A percentile compares a stretch with the other conserved stretches of the same genome.
phyloP scores from a whole-genome alignment of 2,888 invertebrate species.

The Neoitamus cyanurus region DNA sequence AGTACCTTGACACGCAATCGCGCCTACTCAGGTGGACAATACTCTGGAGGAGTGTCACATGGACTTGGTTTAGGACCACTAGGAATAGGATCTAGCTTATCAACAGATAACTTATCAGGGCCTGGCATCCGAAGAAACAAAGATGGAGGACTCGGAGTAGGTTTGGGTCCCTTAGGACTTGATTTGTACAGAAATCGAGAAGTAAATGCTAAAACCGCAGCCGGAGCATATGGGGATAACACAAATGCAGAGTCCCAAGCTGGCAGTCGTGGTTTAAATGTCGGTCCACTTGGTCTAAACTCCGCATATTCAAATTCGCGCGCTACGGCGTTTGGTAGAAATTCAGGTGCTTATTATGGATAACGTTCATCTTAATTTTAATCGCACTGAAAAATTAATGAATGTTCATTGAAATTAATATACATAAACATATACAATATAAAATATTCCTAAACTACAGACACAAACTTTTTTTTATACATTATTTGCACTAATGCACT shows the following conservation, averaged over 20 bases:
- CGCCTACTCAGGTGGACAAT: conserved; percentile 58
- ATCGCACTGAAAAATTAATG: no score
- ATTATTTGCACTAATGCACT: neutral
- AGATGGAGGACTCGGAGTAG: conserved; percentile 59
- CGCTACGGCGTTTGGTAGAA: neutral
- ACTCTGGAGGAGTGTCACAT: conserved; percentile 57
- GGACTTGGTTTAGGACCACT: conserved; percentile 61
- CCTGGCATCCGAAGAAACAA: conserved; percentile 59
- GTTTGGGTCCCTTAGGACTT: conserved; percentile 60
- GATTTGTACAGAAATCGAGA: conserved; percentile 58
- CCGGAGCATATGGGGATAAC: conserved; percentile 57
- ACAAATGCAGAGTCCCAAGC: conserved; percentile 56
- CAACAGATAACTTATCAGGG: conserved; percentile 59
- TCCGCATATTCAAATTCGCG: neutral
- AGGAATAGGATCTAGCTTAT: conserved; percentile 61
- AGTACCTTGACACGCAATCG: conserved; percentile 60
- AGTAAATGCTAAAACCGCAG: conserved; percentile 57
- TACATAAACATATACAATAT: no score
- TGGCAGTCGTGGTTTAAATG: neutral
- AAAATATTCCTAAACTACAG: no score
- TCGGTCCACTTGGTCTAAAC: neutral
- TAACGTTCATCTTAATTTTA: no score
- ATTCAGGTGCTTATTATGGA: neutral
- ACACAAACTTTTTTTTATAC: neutral
- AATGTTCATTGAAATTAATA: no score